Evolutionary conservation across 2,113 vertebrate species (phyloP), one percentile per base, ranked within the genome.

Genomic region (Lepisosteus osseus): DNA sequence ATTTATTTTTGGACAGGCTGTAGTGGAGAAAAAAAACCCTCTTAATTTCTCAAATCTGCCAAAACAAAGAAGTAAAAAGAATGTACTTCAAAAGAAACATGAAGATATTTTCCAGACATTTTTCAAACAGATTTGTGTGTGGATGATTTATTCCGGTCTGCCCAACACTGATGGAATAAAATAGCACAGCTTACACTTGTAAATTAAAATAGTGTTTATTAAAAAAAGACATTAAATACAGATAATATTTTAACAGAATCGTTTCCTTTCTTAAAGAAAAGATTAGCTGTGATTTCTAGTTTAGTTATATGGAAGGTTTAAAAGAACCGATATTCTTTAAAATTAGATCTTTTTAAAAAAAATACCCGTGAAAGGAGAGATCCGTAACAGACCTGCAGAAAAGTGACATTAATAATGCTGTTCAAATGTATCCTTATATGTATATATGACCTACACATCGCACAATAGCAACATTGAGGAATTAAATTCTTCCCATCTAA

Each of bases 191-290:
- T 29, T 8, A 65, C 41, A 65, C n/a, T 65, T 15, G 41, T 78
- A 82, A 40, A 79, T 79, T 85, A 86, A 88, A 88, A 89, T 87
- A 82, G 78, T 67, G 73, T 86, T 87, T 85, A 85, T 82, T 82
- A 75, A 79, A 85, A 79, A 88, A 86, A 85, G 77, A 89, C 82
- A 86, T 83, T 86, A 83, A 87, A 83, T 81, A 88, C 75, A 86
- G 75, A 82, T 72, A 65, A 72, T 67, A 72, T 67, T 72, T 64
- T 80, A 83, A 79, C 56, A 79, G 77, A 81, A 83, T 76, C 70
- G 72, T 78, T 72, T 80, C 80, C 74, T 77, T 83, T 79, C 82
- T 84, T 76, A 84, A 70, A 80, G 82, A 76, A 80, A 81, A 76
- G 86, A 86, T 78, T 74, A 82, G 74, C 72, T 66, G 74, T 54